phyloP scores from a whole-genome alignment of 2,797 vertebrate genomes.

The Galaxias olidus region DNA sequence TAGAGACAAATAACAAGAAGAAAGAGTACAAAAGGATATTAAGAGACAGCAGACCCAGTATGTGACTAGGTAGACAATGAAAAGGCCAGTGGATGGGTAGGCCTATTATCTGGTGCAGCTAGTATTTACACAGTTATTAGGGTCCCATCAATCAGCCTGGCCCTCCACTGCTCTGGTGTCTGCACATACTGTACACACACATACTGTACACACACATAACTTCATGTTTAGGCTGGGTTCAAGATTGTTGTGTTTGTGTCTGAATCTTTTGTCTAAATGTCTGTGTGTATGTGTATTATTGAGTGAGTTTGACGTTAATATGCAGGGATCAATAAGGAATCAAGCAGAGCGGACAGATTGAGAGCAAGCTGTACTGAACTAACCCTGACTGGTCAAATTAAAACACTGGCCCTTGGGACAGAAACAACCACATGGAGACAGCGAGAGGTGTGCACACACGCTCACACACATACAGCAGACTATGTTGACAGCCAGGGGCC shows the following conservation, averaged over 20 bases:
- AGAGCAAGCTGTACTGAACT: conserved; percentile 29
- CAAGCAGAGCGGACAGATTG: conserved; percentile 31
- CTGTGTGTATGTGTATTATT: not conserved
- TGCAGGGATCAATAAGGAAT: conserved; percentile 46
- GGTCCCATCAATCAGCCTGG: no score
- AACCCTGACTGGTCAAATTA: conserved; percentile 75
- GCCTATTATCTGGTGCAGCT: conserved; percentile 41
- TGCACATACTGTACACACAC: not conserved
- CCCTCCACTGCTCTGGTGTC: not conserved
- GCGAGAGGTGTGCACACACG: conserved; percentile 27
- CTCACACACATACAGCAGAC: conserved; percentile 24
- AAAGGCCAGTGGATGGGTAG: conserved; percentile 52
- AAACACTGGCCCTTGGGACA: conserved; percentile 72
- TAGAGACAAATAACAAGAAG: no score
- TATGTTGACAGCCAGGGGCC: conserved; percentile 41
- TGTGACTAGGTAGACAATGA: conserved; percentile 58
- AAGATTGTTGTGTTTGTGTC: not conserved
- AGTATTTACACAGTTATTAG: no score
- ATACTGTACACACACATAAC: not conserved
- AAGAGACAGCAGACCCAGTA: conserved; percentile 37
- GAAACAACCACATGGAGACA: no score
- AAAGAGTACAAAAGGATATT: no score
- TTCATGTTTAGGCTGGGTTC: conserved; percentile 37
- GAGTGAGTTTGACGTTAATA: not conserved
- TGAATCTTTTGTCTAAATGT: not conserved